phyloP scores from a whole-genome alignment of 2,888 invertebrate species.

The Sepioteuthis lessoniana region DNA sequence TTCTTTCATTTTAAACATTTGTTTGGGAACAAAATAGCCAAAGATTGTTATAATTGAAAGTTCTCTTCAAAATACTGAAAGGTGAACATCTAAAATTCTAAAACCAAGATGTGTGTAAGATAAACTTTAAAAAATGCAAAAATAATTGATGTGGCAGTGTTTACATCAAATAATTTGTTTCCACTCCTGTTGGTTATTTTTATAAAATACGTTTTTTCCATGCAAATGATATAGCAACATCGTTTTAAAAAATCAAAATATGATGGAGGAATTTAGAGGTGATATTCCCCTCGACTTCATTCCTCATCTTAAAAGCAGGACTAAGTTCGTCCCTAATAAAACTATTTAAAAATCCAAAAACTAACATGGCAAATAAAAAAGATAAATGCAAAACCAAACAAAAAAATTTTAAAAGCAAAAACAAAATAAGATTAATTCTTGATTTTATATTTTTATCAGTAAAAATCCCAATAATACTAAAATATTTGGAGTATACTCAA shows the following conservation, averaged over 20 bases:
- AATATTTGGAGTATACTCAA: background rate
- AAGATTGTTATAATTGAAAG: too few species aligned
- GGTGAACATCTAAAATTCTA: too few species aligned
- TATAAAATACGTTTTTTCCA: background rate
- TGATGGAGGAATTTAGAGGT: background rate
- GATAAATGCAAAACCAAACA: too few species aligned
- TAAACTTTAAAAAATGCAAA: background rate
- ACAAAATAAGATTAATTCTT: background rate
- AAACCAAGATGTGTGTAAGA: too few species aligned
- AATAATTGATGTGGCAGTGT: background rate
- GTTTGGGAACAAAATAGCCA: too few species aligned
- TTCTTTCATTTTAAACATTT: too few species aligned
- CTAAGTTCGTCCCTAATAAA: background rate
- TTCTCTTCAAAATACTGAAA: too few species aligned
- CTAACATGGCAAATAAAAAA: too few species aligned
- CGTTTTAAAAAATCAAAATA: too few species aligned
- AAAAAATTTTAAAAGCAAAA: background rate
- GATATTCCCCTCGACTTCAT: background rate
- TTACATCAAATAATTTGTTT: background rate
- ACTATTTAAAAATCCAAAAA: too few species aligned
- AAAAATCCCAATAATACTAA: too few species aligned
- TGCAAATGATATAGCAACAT: background rate
- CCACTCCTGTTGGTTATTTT: background rate
- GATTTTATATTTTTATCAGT: background rate
- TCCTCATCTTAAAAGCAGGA: background rate